A percentile compares a stretch with the other conserved stretches of the same genome.
phyloP scores from a whole-genome alignment of 2,888 invertebrate species.

The Drosophila paracracens region DNA sequence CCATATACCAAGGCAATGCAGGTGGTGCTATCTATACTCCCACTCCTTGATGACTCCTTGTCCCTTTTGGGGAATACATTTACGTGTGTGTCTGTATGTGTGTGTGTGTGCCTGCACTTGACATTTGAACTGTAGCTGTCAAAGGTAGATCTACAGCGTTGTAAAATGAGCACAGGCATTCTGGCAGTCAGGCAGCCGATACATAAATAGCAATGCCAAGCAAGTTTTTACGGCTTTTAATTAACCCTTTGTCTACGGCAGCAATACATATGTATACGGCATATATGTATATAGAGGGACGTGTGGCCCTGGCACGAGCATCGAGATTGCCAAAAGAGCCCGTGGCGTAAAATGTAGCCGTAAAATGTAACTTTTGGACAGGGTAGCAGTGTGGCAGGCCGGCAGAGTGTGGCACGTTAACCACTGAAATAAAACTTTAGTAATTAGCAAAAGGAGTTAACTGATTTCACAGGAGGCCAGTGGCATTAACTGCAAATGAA shows the following conservation, averaged over 20 bases:
- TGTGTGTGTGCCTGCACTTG: constrained; percentile 64
- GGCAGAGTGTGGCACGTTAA: constrained; percentile 13
- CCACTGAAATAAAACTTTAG: constrained; percentile 80
- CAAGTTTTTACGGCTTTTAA: constrained; percentile 70
- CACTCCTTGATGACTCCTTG: neutral
- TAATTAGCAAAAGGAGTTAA: constrained; percentile 83
- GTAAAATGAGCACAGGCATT: constrained; percentile 41
- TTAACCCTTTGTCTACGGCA: constrained; percentile 70
- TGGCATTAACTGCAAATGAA: constrained; percentile 64
- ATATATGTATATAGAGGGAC: constrained; percentile 3
- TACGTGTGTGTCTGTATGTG: constrained; percentile 5
- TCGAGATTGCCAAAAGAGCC: constrained; percentile 63
- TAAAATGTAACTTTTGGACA: constrained; percentile 35
- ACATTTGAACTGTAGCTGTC: constrained; percentile 79
- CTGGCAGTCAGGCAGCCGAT: constrained; percentile 31
- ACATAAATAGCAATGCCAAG: constrained; percentile 45
- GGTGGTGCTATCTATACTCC: neutral
- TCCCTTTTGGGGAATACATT: neutral
- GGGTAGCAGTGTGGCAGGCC: neutral
- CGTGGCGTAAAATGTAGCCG: constrained; percentile 20
- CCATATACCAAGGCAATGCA: constrained; percentile 34
- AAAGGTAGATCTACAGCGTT: constrained; percentile 53
- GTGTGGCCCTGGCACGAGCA: constrained; percentile 68
- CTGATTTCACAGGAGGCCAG: constrained; percentile 76
- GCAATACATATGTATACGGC: constrained; percentile 1